Percentiles rank a stretch among this genome's conserved stretches.
Evolutionary conservation across 1,140 invertebrate genomes (phyloP).

Genomic region (Sitodiplosis mosellana): DNA sequence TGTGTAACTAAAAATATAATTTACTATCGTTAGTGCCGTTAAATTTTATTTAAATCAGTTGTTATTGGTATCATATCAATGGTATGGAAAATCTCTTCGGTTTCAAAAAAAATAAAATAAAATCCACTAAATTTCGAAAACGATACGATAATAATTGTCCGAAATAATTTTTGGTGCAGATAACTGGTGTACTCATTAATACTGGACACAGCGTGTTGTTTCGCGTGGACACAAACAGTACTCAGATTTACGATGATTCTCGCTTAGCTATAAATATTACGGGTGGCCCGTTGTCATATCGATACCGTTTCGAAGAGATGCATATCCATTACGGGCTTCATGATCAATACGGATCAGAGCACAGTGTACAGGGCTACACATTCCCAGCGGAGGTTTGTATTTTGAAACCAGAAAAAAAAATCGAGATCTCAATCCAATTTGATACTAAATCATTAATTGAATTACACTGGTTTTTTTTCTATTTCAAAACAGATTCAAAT

Average conservation of each 20-base stretch:
- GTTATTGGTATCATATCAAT: too few species aligned
- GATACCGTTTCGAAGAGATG: slow-evolving; percentile 84
- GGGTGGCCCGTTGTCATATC: slow-evolving; percentile 84
- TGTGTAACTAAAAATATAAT: too few species aligned
- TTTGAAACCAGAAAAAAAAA: not conserved
- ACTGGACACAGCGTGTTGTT: slow-evolving; percentile 89
- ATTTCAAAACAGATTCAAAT: slow-evolving; percentile 61
- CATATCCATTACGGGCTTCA: slow-evolving; percentile 74
- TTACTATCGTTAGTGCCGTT: too few species aligned
- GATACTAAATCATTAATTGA: not conserved
- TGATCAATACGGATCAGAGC: slow-evolving; percentile 75
- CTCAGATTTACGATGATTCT: slow-evolving; percentile 22
- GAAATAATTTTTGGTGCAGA: slow-evolving; percentile 30
- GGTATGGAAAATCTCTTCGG: too few species aligned
- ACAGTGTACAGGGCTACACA: slow-evolving; percentile 74
- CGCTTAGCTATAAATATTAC: slow-evolving; percentile 76
- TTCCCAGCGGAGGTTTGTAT: slow-evolving; percentile 78
- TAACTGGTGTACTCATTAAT: slow-evolving; percentile 71
- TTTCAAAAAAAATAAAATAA: too few species aligned
- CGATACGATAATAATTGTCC: not conserved
- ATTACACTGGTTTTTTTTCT: not conserved
- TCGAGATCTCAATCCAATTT: not conserved
- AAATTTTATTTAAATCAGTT: too few species aligned
- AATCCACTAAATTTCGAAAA: too few species aligned
- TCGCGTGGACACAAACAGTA: slow-evolving; percentile 64